Conservation (phyloP, 2,888 invertebrate species). For the Caenorhabditis sulstoni region DNA sequence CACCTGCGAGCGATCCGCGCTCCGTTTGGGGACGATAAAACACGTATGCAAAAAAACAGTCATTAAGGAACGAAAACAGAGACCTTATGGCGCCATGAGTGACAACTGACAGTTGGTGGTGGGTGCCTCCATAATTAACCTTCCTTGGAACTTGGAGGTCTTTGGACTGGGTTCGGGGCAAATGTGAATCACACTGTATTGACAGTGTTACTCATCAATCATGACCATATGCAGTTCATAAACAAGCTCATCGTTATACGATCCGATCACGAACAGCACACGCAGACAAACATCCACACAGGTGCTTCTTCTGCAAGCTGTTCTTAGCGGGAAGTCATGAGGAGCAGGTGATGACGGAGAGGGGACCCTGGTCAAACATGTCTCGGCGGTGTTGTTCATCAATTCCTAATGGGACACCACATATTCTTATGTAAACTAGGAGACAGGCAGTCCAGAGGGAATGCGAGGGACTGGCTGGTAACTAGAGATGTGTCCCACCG, state of each 20-base stretch:
- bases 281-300: slow-evolving; percentile 41
- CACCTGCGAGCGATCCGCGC: slow-evolving; percentile 33
- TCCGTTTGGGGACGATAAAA: no score
- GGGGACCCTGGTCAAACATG: slow-evolving; percentile 43
- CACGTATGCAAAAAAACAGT: slow-evolving; percentile 40
- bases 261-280: slow-evolving; percentile 6
- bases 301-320: slow-evolving; percentile 24
- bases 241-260: slow-evolving; percentile 15
- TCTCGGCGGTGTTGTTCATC: slow-evolving; percentile 56
- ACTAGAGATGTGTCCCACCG: slow-evolving; percentile 51
- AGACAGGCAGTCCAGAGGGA: not conserved
- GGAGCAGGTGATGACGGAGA: slow-evolving; percentile 46
- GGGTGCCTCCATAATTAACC: slow-evolving; percentile 29
- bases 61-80: slow-evolving; percentile 46
- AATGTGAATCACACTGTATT: slow-evolving; percentile 40
- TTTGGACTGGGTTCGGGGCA: not conserved
- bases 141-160: slow-evolving; percentile 10
- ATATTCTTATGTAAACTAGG: slow-evolving; percentile 59
- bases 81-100: slow-evolving; percentile 64
- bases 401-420: slow-evolving; percentile 47
- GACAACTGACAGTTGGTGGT: slow-evolving; percentile 49
- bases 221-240: slow-evolving; percentile 39
- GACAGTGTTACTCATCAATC: slow-evolving; percentile 48
- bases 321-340: slow-evolving; percentile 42
- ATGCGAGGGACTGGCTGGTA: slow-evolving; percentile 26